Evolutionary conservation across 2,888 invertebrate genomes (phyloP), one percentile per base, ranked within the genome.

Genomic region (Crematogaster levior): DNA sequence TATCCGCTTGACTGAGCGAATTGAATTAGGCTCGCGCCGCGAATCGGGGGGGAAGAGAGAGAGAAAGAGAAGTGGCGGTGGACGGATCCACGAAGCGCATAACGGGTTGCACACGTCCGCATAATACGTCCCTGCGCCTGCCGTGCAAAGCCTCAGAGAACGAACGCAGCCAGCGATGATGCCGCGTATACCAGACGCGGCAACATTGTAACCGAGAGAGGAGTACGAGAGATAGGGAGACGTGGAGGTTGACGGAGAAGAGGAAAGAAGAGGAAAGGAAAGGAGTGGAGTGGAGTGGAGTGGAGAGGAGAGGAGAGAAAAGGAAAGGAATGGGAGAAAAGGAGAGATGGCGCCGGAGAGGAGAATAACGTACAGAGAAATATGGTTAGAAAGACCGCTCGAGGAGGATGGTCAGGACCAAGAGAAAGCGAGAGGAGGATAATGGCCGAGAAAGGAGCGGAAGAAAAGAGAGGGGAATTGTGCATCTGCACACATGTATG

Each of bases 191-290:
- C 61, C 83, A 89, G 87, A 90, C 87, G 89, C 91, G 91, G 92
- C 91, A 92, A 92, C 91, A 92, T 91, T 92, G 91, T 90, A 90
- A 85, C 83, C 86, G 61, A 77, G 85, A 81, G 72, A 58, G 74
- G 84, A 84, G 79, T 83, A 88, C 60, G 81, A 79, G 81, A 86
- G 84, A 82, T 60, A 83, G 81, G 68, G 82, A 74, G 81, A 83
- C 58, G 77, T 30, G 37, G 82, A 34, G 51, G 66, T 30, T 30
- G 37, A 48, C 73, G 61, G 18, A 70, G 53, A 77, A 60, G 73
- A 82, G 77, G 81, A 74, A 77, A 81, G 70, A 34, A 68, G 85
- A 74, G 75, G n/a, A n/a, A n/a, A n/a, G n/a, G n/a, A n/a, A n/a
- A n/a, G n/a, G n/a, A n/a, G n/a, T n/a, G n/a, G n/a, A n/a, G n/a